Evolutionary conservation across 2,888 invertebrate genomes (phyloP), one percentile per base, ranked within the genome.

Genomic region (Chaetogeoica ovagalla): DNA sequence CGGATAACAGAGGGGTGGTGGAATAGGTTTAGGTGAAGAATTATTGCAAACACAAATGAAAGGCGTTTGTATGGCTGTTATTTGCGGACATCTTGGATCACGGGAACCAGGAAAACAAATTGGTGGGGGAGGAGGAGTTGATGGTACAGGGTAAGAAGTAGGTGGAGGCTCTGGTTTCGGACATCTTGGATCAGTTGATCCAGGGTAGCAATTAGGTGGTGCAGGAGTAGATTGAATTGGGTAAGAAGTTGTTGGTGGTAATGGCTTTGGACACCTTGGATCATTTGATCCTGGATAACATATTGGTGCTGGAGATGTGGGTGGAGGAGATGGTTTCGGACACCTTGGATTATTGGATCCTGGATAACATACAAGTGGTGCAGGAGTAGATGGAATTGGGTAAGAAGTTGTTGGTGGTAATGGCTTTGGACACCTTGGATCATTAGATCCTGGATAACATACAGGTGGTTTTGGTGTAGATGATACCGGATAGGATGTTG

Each of bases 181-280:
- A 81, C 87, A 87, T 55, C 84, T 84, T 0, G 86, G 86, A 83
- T 87, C 89, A 85, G 62, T 87, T 85, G 84, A 88, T 86, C 87
- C 89, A 86, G 84, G 89, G 86, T 84, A 86, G 84, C 83, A 86
- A 84, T 82, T 85, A 85, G 83, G 86, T 84, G 72, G 85, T 85
- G 82, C 74, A 82, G 82, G 84, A 62, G 79, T 81, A 9, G 82
- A 74, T 23, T 84, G 84, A 69, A 84, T 83, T 0, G 84, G 83
- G 71, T 65, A 65, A 7, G 72, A 60, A 15, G 85, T 84, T 48
- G 69, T 37, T 15, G 83, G 77, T 62, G 72, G 71, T 15, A 75
- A 66, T 73, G 84, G 83, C 52, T 84, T 84, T 9, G 85, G 85
- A 79, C 85, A 85, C 70, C 84, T 82, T 6, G 85, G 84, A 84